These are phyloP conservation scores for Anthoscopus minutus DNA, from an alignment of 2,113 vertebrate genomes.

Conservation along the genomic window DNA sequence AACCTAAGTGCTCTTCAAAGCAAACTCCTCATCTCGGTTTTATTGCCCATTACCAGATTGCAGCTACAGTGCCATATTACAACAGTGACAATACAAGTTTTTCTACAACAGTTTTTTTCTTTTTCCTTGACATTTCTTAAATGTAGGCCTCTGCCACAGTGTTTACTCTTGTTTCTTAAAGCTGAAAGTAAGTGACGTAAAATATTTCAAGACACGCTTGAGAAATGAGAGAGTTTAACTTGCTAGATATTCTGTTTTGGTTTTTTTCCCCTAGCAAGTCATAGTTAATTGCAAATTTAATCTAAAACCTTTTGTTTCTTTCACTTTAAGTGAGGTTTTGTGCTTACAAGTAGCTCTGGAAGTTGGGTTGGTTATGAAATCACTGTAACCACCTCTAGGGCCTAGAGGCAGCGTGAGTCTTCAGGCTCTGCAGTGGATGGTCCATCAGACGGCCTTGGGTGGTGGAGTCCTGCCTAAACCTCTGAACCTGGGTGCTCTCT, in stretches of 20 bases:
- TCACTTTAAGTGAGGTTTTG: not conserved
- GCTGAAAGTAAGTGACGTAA: not conserved
- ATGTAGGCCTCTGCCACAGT: not conserved
- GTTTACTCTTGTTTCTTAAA: not conserved
- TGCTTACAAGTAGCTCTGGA: not conserved
- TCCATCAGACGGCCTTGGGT: not conserved
- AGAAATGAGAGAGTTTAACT: not conserved
- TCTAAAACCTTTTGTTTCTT: not conserved
- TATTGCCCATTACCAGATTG: not conserved
- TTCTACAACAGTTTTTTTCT: not conserved
- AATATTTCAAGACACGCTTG: not conserved
- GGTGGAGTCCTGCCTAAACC: not conserved
- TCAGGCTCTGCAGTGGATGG: not conserved
- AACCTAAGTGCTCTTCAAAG: constrained; percentile 17
- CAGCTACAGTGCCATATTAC: not conserved
- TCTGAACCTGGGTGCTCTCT: not conserved
- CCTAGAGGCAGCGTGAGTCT: not conserved
- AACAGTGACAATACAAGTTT: not conserved
- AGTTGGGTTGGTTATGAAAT: not conserved
- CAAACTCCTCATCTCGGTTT: not conserved
- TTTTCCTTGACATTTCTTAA: not conserved
- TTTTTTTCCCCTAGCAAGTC: not conserved
- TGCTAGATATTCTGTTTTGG: not conserved
- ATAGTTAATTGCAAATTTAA: not conserved
- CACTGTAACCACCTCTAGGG: not conserved